Percentiles rank a stretch among this genome's conserved stretches.
phyloP scores from a whole-genome alignment of 37 sponge, comb jelly and placozoan species.

The Ianthella basta region DNA sequence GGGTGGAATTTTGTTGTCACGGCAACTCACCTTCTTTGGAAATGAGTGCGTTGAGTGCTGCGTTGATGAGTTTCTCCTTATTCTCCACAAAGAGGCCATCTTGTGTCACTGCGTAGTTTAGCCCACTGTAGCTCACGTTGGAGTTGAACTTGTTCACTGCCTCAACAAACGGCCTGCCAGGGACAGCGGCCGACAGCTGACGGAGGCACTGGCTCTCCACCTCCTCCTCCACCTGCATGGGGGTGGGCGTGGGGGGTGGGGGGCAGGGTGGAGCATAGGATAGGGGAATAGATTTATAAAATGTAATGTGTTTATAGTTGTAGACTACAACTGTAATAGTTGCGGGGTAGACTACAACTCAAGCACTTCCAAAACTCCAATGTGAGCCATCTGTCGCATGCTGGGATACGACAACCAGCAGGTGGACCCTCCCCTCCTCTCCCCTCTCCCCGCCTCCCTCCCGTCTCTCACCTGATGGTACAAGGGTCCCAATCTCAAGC shows the following conservation, averaged over 20 bases:
- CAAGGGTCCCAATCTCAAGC: constrained; percentile 89
- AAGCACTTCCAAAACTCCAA: too few species aligned
- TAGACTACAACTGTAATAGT: too few species aligned
- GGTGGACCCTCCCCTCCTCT: neutral
- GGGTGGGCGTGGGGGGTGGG: neutral
- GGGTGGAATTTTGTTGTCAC: neutral
- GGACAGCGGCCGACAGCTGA: constrained; percentile 54
- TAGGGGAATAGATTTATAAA: too few species aligned
- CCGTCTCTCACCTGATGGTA: constrained; percentile 8
- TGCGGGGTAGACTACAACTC: too few species aligned
- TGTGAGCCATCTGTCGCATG: too few species aligned
- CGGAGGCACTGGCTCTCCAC: constrained; percentile 94
- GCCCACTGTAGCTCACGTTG: constrained; percentile 95
- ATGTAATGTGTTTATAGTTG: too few species aligned
- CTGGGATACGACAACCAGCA: too few species aligned
- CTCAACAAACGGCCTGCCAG: constrained; percentile 56
- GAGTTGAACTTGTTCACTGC: constrained; percentile 93
- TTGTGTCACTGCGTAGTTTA: constrained; percentile 95
- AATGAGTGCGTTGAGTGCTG: constrained; percentile 77
- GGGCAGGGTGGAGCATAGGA: too few species aligned
- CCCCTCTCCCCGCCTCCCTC: constrained; percentile 11
- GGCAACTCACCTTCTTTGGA: constrained; percentile 65
- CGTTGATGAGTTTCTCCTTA: constrained; percentile 96
- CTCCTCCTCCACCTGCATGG: constrained; percentile 91
- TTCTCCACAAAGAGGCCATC: constrained; percentile 98